Evolutionary conservation across 2,888 invertebrate genomes (phyloP).

Genomic region (Synanthedon tipuliformis): DNA sequence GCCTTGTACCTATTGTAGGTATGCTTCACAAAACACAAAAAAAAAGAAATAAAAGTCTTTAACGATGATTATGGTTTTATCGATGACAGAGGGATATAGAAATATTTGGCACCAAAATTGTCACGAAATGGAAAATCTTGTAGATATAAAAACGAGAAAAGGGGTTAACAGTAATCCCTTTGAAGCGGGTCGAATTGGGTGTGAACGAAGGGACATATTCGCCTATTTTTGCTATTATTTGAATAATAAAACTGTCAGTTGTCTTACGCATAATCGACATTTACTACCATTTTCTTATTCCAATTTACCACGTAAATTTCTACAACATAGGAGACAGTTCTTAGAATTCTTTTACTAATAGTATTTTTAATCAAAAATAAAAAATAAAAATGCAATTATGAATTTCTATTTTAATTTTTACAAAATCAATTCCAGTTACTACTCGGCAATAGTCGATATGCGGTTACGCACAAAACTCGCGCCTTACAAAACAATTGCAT

Average conservation of each 20-base stretch:
- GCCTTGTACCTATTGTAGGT: too few relatives aligned
- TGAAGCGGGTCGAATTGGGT: constrained; percentile 66
- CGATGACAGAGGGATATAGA: constrained; percentile 41
- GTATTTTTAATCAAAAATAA: too few relatives aligned
- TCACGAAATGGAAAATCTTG: constrained; percentile 60
- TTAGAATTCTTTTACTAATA: too few relatives aligned
- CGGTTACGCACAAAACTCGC: neutral
- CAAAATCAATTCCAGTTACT: neutral
- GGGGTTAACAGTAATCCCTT: constrained; percentile 61
- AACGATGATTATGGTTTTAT: neutral
- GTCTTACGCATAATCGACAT: constrained; percentile 50
- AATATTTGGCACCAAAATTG: constrained; percentile 60
- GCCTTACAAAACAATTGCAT: neutral
- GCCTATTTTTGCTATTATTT: constrained; percentile 58
- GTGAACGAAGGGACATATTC: constrained; percentile 58
- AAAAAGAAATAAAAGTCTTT: neutral
- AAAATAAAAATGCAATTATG: neutral
- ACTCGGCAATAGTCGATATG: neutral
- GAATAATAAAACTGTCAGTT: constrained; percentile 61
- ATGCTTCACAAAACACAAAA: too few relatives aligned
- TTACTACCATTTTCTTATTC: constrained; percentile 28
- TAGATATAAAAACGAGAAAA: constrained; percentile 62
- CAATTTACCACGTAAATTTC: neutral
- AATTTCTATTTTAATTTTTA: neutral
- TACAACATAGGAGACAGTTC: too few relatives aligned